These are phyloP conservation scores for Amphipoea oculea DNA, from an alignment of 2,888 invertebrate species.

Conservation along the genomic window DNA sequence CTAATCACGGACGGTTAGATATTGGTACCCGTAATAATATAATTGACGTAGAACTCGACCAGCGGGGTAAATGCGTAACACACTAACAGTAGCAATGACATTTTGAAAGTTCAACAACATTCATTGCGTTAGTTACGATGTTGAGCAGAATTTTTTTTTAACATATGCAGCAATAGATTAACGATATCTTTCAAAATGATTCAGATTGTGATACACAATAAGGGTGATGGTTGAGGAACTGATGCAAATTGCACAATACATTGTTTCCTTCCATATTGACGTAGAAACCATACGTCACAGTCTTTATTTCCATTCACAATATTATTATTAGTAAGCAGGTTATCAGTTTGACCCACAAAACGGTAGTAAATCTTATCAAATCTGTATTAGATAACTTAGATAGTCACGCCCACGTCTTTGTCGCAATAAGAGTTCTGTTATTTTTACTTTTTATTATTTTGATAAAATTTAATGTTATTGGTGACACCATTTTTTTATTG, in stretches of 20 bases:
- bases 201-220: not conserved
- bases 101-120: not conserved
- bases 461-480: not conserved
- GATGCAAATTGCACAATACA: not conserved
- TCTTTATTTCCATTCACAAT: slow-evolving; percentile 62
- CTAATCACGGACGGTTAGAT: not conserved
- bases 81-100: not conserved
- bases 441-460: not conserved
- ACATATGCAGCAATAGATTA: not conserved
- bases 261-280: not conserved
- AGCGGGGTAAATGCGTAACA: not conserved
- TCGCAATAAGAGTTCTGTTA: slow-evolving; percentile 23
- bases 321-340: slow-evolving; percentile 41
- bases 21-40: not conserved
- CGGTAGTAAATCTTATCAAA: slow-evolving; percentile 62
- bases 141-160: not conserved
- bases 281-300: slow-evolving; percentile 28
- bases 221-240: not conserved
- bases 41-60: not conserved
- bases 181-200: not conserved
- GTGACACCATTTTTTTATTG: slow-evolving; percentile 1
- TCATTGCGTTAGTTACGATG: not conserved
- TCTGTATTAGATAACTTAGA: slow-evolving; percentile 60
- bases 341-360: slow-evolving; percentile 68
- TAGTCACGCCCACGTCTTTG: slow-evolving; percentile 49